Evolutionary conservation across 1,140 invertebrate genomes (phyloP).

Genomic region (Cydia pomonella): DNA sequence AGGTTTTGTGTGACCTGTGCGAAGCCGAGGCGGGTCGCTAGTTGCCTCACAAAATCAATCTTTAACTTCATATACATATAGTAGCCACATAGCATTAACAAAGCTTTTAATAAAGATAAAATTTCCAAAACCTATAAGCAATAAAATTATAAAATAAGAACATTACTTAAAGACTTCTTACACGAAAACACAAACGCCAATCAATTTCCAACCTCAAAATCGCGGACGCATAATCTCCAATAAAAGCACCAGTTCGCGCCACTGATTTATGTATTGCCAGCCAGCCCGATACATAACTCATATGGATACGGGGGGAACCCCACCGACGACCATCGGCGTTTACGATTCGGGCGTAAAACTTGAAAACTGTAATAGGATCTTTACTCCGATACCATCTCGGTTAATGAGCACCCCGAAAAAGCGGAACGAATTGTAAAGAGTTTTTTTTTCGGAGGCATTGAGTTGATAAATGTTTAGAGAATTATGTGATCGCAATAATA

Average conservation of each 20-base stretch:
- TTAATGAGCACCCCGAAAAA: constrained; percentile 13
- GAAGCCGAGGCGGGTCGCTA: too few species aligned
- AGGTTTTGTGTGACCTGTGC: too few species aligned
- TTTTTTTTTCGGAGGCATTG: not conserved
- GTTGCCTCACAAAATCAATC: too few species aligned
- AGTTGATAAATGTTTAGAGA: not conserved
- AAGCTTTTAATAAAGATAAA: too few species aligned
- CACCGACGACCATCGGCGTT: constrained; percentile 33
- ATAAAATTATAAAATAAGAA: too few species aligned
- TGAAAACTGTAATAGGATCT: constrained; percentile 38
- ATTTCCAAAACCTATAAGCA: too few species aligned
- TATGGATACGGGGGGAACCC: constrained; percentile 35
- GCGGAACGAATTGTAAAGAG: not conserved
- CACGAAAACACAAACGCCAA: not conserved
- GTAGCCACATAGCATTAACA: too few species aligned
- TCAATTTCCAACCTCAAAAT: constrained; percentile 43
- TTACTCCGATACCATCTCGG: constrained; percentile 20
- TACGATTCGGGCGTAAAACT: constrained; percentile 51
- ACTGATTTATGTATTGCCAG: constrained; percentile 53
- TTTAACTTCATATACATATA: too few species aligned
- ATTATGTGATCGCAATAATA: not conserved
- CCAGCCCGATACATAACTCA: constrained; percentile 46
- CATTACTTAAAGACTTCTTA: not conserved
- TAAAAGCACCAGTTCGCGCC: constrained; percentile 42
- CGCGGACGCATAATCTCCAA: constrained; percentile 35